Evolutionary conservation across 1,140 invertebrate genomes (phyloP).

Genomic region (Ridgeia piscesae): DNA sequence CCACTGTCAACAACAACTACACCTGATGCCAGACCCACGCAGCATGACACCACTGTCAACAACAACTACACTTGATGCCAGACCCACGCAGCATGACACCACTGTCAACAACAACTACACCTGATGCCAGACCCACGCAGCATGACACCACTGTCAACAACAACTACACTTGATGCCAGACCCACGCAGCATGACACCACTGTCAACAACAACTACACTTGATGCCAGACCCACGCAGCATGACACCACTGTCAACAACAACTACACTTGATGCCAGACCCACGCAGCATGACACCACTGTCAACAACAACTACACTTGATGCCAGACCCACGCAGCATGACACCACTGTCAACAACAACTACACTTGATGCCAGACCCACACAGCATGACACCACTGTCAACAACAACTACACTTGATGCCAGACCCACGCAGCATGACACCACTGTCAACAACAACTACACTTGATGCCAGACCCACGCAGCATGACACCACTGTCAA

Average conservation of each 20-base stretch:
- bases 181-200: neutral
- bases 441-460: too few species aligned
- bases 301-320: neutral
- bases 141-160: neutral
- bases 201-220: neutral
- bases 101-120: constrained; percentile 1
- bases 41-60: neutral
- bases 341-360: neutral
- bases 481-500: too few species aligned
- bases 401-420: too few species aligned
- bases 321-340: neutral
- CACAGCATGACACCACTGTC: too few species aligned
- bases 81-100: neutral
- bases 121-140: neutral
- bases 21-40: neutral
- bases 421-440: too few species aligned
- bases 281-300: neutral
- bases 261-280: neutral
- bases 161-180: neutral
- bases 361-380: neutral
- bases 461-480: too few species aligned
- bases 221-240: neutral
- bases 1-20: neutral
- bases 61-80: neutral
- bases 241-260: neutral